Evolutionary conservation across 2,113 vertebrate species (phyloP), one percentile per base, ranked within the genome.

Genomic region (Dasypus novemcinctus): DNA sequence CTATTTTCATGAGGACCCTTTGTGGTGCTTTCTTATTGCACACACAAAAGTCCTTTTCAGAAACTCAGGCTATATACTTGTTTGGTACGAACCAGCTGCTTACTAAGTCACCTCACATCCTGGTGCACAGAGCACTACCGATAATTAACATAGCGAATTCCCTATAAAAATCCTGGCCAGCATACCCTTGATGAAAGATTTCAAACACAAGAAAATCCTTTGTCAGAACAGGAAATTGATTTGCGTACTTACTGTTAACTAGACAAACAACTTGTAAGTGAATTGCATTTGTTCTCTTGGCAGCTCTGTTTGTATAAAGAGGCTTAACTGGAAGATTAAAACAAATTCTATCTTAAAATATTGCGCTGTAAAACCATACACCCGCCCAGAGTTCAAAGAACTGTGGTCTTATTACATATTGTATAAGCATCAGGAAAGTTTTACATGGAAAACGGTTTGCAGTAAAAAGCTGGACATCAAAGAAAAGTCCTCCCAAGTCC

Each of bases 291-390:
- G 95, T 96, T 95, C 93, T 95, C 95, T 91, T 88, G 91, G 95
- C 96, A 94, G 95, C 94, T 90, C 63, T 94, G 88, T 93, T 97
- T 96, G 87, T 81, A 93, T 91, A 96, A 98, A 98, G 95, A 97
- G 91, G 95, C 91, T 97, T 97, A 97, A 89, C 92, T 90, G 76
- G 79, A 93, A 98, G 96, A 98, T 97, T 97, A 97, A 97, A 84
- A 96, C 82, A 97, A 96, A 97, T 93, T 96, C 95, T 97, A 96
- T 94, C 96, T 96, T 92, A 97, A 96, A 93, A 96, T 96, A 93
- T 36, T 95, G 93, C 14, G 31, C 88, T 43, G 46, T 97, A 97
- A 97, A 97, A 83, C 88, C 71, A 43, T 69, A 91, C 95, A 95
- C 94, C 96, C 97, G 96, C 83, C 41, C 29, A 64, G 78, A 91